phyloP scores from a whole-genome alignment of 2,113 vertebrate species.

The Riparia riparia region DNA sequence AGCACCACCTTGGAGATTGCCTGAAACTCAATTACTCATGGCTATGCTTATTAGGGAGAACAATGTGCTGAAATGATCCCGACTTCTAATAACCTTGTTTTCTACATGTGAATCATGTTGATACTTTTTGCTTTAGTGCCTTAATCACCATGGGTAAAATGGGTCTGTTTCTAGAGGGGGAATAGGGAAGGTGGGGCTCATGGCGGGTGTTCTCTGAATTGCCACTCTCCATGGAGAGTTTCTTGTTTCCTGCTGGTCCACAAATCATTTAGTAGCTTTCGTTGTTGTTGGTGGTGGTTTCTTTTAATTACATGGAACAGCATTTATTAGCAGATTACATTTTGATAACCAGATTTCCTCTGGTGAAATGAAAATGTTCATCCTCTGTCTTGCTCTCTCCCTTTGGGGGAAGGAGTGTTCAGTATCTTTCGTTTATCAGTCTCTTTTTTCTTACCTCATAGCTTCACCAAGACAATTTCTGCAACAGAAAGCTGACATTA shows the following conservation, averaged over 20 bases:
- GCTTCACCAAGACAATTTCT: not conserved
- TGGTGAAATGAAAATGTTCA: not conserved
- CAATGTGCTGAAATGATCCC: conserved; percentile 63
- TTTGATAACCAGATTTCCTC: not conserved
- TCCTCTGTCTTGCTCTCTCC: not conserved
- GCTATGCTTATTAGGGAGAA: conserved; percentile 73
- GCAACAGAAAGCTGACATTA: not conserved
- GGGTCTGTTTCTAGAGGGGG: not conserved
- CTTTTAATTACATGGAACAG: conserved; percentile 3
- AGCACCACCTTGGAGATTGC: conserved; percentile 70
- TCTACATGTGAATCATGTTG: conserved; percentile 63
- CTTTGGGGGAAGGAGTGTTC: not conserved
- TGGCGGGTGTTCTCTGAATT: conserved; percentile 36
- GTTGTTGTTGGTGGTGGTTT: not conserved
- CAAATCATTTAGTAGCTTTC: not conserved
- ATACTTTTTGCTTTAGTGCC: conserved; percentile 42
- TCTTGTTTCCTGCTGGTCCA: not conserved
- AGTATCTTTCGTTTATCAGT: not conserved
- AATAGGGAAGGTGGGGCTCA: not conserved
- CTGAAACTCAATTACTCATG: conserved; percentile 75
- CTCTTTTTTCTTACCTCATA: not conserved
- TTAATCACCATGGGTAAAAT: conserved; percentile 32
- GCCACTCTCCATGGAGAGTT: not conserved
- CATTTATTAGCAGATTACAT: conserved; percentile 23
- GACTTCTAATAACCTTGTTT: conserved; percentile 73